These are phyloP conservation scores for Cheilosia pagana DNA, from an alignment of 2,888 invertebrate species.

Conservation along the genomic window DNA sequence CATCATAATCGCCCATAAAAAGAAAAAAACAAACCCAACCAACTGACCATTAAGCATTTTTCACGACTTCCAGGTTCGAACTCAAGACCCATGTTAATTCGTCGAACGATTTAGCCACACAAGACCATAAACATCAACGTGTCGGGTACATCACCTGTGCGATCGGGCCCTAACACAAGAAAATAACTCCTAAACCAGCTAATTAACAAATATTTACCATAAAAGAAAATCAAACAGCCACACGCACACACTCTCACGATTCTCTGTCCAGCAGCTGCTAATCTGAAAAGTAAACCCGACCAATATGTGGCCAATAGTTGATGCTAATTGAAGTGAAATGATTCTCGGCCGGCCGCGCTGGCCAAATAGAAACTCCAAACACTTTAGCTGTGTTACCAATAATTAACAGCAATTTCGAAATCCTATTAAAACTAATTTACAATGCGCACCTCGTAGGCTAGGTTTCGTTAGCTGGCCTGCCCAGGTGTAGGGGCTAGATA, in stretches of 20 bases:
- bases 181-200: conserved; percentile 56
- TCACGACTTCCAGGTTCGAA: conserved; percentile 35
- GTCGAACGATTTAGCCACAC: conserved; percentile 22
- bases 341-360: conserved; percentile 18
- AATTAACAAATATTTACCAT: conserved; percentile 63
- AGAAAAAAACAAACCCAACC: conserved; percentile 26
- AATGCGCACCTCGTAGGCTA: conserved; percentile 64
- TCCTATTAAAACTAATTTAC: conserved; percentile 70
- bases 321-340: conserved; percentile 74
- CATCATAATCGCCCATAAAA: conserved; percentile 51
- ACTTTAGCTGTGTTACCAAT: conserved; percentile 71
- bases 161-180: conserved; percentile 10
- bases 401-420: conserved; percentile 73
- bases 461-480: conserved; percentile 42
- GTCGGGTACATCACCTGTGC: background rate
- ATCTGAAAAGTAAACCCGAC: conserved; percentile 50
- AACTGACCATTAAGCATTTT: conserved; percentile 31
- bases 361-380: conserved; percentile 57
- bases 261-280: conserved; percentile 26
- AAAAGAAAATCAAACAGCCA: conserved; percentile 48
- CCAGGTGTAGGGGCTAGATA: conserved; percentile 6
- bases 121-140: conserved; percentile 34
- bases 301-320: conserved; percentile 63
- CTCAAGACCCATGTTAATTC: conserved; percentile 31
- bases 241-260: no score